Percentiles rank a stretch among this genome's conserved stretches.
Evolutionary conservation across 2,797 vertebrate genomes (phyloP).

Genomic region (Selene dorsalis): DNA sequence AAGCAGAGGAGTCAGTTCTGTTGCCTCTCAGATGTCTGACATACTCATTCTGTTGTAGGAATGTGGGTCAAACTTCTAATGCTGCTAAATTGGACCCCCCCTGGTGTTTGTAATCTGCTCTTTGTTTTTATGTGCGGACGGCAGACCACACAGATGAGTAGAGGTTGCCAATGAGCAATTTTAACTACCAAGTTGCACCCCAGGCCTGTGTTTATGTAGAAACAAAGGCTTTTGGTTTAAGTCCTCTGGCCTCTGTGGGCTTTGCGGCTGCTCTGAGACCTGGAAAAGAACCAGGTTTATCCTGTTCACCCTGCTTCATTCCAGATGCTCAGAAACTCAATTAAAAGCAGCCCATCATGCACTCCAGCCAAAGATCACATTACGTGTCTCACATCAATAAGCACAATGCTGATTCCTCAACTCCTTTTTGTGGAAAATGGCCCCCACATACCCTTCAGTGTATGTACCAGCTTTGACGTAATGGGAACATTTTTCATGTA

Average conservation of each 20-base stretch:
- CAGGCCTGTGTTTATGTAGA: constrained; percentile 52
- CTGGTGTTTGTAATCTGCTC: constrained; percentile 63
- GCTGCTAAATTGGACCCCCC: constrained; percentile 61
- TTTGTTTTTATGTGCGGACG: constrained; percentile 52
- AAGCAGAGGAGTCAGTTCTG: constrained; percentile 29
- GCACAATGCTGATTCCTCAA: constrained; percentile 54
- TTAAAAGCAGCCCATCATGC: constrained; percentile 62
- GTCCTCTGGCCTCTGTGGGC: constrained; percentile 41
- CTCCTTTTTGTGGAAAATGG: constrained; percentile 64
- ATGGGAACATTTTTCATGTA: constrained; percentile 61
- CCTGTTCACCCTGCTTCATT: constrained; percentile 56
- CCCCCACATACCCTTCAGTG: constrained; percentile 44
- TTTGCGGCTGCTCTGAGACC: constrained; percentile 36
- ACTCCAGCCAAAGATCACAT: constrained; percentile 66
- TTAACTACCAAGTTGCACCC: constrained; percentile 48
- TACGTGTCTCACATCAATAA: constrained; percentile 63
- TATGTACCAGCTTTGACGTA: constrained; percentile 62
- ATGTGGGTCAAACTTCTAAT: constrained; percentile 72
- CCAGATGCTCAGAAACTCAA: constrained; percentile 66
- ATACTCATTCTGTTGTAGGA: constrained; percentile 50
- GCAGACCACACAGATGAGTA: constrained; percentile 47
- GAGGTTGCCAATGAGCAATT: constrained; percentile 47
- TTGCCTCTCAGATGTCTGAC: constrained; percentile 50
- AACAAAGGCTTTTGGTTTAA: constrained; percentile 59
- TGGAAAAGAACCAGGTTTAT: constrained; percentile 53